phyloP scores from a whole-genome alignment of 2,888 invertebrate species.

The Tetranychus piercei region DNA sequence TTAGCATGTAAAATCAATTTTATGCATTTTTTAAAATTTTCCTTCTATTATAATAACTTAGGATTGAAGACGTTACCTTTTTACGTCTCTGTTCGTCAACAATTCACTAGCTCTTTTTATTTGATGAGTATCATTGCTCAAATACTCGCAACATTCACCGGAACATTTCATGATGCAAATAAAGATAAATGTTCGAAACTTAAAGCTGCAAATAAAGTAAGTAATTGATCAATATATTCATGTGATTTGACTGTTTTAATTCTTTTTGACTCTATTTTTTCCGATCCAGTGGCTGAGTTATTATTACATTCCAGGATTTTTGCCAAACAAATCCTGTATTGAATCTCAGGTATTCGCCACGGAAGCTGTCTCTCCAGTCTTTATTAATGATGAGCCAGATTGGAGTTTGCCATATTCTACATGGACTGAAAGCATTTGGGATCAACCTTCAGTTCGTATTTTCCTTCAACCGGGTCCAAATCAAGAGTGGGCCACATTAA shows the following conservation, averaged over 20 bases:
- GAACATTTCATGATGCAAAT: not conserved
- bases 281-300: not conserved
- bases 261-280: not conserved
- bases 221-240: not conserved
- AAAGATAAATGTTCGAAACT: not conserved
- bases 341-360: constrained; percentile 23
- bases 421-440: constrained; percentile 73
- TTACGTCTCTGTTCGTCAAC: not conserved
- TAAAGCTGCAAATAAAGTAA: not conserved
- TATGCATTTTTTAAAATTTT: not conserved
- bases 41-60: not conserved
- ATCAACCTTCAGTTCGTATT: constrained; percentile 50
- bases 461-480: constrained; percentile 42
- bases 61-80: not conserved
- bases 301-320: not conserved
- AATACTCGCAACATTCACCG: not conserved
- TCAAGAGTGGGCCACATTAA: constrained; percentile 23
- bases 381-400: constrained; percentile 39
- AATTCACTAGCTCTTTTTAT: not conserved
- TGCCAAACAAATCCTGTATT: constrained; percentile 22
- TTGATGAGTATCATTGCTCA: constrained; percentile 9
- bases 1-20: not conserved
- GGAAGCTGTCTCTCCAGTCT: constrained; percentile 25
- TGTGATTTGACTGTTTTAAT: not conserved
- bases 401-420: constrained; percentile 61